These are phyloP conservation scores for Brenthis hecate DNA, from an alignment of 2,888 invertebrate species.

Conservation along the genomic window DNA sequence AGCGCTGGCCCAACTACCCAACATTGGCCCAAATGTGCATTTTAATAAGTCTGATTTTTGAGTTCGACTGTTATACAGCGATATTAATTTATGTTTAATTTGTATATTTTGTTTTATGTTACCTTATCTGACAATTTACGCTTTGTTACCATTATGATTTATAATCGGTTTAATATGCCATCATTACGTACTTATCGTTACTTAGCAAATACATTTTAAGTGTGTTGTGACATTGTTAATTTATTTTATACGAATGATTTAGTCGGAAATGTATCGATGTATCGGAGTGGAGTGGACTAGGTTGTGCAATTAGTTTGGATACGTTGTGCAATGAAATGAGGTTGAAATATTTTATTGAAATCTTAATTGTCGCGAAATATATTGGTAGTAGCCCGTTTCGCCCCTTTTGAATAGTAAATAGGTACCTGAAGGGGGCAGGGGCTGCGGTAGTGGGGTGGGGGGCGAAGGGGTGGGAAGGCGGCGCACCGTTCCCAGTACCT, in stretches of 20 bases:
- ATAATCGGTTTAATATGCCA: conserved; percentile 48
- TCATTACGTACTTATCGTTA: conserved; percentile 45
- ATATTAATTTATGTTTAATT: conserved; percentile 55
- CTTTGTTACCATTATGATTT: conserved; percentile 72
- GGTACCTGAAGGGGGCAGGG: conserved; percentile 56
- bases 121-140: conserved; percentile 62
- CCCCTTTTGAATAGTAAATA: conserved; percentile 79
- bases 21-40: conserved; percentile 64
- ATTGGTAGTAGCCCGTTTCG: conserved; percentile 72
- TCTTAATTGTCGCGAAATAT: conserved; percentile 80
- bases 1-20: conserved; percentile 57
- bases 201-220: conserved; percentile 48
- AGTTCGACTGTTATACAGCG: conserved; percentile 58
- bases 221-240: conserved; percentile 45
- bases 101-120: conserved; percentile 55
- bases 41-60: conserved; percentile 66
- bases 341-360: conserved; percentile 69
- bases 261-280: conserved; percentile 39
- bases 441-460: conserved; percentile 41
- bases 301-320: conserved; percentile 55
- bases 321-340: conserved; percentile 60
- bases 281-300: conserved; percentile 39
- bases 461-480: conserved; percentile 49
- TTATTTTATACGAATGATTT: conserved; percentile 46
- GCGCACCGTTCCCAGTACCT: conserved; percentile 79